Conservation (phyloP, 2,797 vertebrate genomes). For the Craterocephalus amniculus region DNA sequence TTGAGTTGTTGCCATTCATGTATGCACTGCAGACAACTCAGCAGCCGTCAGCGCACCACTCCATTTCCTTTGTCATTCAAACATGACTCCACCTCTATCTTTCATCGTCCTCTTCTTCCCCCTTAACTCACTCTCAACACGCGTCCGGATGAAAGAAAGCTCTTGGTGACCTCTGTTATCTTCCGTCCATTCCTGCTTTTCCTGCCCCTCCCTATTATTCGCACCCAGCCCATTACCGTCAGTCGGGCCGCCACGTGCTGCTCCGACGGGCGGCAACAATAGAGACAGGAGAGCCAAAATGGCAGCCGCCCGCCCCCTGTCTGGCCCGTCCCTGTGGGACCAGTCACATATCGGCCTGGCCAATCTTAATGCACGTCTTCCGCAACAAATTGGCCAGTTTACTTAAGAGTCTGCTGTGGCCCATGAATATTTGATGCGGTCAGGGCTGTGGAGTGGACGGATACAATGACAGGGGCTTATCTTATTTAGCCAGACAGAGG, state of each 20-base stretch:
- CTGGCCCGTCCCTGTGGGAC: slow-evolving; percentile 57
- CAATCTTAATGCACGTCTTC: slow-evolving; percentile 84
- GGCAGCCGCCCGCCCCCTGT: slow-evolving; percentile 55
- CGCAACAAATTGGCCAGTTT: slow-evolving; percentile 87
- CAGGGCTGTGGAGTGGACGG: slow-evolving; percentile 67
- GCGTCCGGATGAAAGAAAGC: slow-evolving; percentile 50
- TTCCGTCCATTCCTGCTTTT: slow-evolving; percentile 28
- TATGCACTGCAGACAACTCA: slow-evolving; percentile 23
- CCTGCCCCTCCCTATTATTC: slow-evolving; percentile 46
- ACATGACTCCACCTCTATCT: slow-evolving; percentile 51
- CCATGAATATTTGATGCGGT: slow-evolving; percentile 86
- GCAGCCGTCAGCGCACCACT: slow-evolving; percentile 30
- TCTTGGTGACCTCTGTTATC: slow-evolving; percentile 67
- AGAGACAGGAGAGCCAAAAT: slow-evolving; percentile 72
- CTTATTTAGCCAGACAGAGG: slow-evolving; percentile 84
- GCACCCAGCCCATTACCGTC: slow-evolving; percentile 57
- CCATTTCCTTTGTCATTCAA: slow-evolving; percentile 67
- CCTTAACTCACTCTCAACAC: slow-evolving; percentile 49
- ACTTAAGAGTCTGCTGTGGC: slow-evolving; percentile 82
- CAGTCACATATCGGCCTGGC: slow-evolving; percentile 69
- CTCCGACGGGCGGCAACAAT: slow-evolving; percentile 70
- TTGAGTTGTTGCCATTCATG: slow-evolving; percentile 38
- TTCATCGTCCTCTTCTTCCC: slow-evolving; percentile 36
- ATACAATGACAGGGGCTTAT: slow-evolving; percentile 84
- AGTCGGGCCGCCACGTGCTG: slow-evolving; percentile 61